These are phyloP conservation scores for Papilio xuthus DNA, from an alignment of 1,140 invertebrate genomes.

Conservation along the genomic window DNA sequence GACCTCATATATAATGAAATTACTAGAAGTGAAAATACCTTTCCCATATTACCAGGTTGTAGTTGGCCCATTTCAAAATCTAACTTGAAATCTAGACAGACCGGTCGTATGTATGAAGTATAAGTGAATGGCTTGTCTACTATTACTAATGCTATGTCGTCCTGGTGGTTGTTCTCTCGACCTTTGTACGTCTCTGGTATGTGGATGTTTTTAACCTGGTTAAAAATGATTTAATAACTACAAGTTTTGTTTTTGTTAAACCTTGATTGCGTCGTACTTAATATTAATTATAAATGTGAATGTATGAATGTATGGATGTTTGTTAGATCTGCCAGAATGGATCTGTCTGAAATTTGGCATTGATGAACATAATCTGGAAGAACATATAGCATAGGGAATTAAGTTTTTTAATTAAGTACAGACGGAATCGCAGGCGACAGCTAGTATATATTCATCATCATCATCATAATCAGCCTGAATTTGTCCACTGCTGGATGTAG, in stretches of 20 bases:
- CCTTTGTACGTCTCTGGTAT: not conserved
- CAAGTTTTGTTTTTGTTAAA: not conserved
- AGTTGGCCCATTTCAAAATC: not conserved
- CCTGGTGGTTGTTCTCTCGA: constrained; percentile 8
- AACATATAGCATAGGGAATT: too few species aligned
- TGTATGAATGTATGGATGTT: too few species aligned
- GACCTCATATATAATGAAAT: too few species aligned
- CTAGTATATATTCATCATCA: too few species aligned
- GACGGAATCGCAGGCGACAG: too few species aligned
- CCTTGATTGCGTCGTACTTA: not conserved
- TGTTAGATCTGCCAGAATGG: too few species aligned
- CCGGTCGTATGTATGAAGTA: constrained; percentile 4
- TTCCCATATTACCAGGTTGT: constrained; percentile 5
- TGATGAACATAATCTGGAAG: too few species aligned
- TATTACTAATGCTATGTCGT: constrained; percentile 1
- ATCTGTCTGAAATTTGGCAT: too few species aligned
- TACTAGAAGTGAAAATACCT: not conserved
- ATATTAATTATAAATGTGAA: too few species aligned
- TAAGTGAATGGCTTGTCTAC: constrained; percentile 5
- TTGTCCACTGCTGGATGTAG: too few species aligned
- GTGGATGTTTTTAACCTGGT: not conserved
- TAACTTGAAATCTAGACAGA: not conserved
- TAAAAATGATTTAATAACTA: not conserved
- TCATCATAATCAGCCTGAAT: too few species aligned
- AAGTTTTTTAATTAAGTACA: too few species aligned